Evolutionary conservation across 2,113 vertebrate species (phyloP).

Genomic region (Psilopsiagon aurifrons): DNA sequence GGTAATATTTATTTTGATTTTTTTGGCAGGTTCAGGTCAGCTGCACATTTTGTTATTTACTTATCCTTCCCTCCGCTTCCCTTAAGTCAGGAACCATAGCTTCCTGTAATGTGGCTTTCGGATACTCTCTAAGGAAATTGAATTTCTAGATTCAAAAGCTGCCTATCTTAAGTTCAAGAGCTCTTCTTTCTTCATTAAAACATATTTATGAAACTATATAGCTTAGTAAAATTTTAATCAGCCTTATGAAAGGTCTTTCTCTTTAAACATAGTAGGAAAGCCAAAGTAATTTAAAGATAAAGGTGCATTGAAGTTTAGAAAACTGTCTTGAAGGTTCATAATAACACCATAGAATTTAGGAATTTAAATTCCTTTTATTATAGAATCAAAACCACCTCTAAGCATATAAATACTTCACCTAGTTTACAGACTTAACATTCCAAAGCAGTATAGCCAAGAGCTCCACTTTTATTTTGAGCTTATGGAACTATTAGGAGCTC

Average conservation of each 20-base stretch:
- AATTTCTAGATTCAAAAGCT: constrained; percentile 62
- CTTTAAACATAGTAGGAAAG: constrained; percentile 12
- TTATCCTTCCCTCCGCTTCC: constrained; percentile 55
- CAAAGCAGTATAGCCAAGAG: constrained; percentile 4
- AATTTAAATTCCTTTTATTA: constrained; percentile 57
- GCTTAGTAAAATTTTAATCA: constrained; percentile 56
- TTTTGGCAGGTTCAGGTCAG: constrained; percentile 18
- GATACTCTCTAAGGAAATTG: constrained; percentile 68
- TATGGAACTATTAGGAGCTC: neutral
- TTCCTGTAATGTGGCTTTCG: constrained; percentile 67
- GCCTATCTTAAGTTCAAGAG: constrained; percentile 50
- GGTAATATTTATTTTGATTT: constrained; percentile 46
- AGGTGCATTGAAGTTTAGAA: constrained; percentile 2
- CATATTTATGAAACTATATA: constrained; percentile 52
- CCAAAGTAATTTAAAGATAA: constrained; percentile 44
- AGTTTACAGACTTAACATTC: constrained; percentile 55
- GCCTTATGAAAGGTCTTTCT: constrained; percentile 28
- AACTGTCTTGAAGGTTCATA: constrained; percentile 17
- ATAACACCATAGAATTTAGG: constrained; percentile 34
- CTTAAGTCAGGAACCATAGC: constrained; percentile 55
- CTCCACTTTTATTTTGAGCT: constrained; percentile 38
- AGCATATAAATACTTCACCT: constrained; percentile 35
- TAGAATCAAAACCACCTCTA: constrained; percentile 21
- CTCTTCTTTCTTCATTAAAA: constrained; percentile 53
- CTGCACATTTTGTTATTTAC: constrained; percentile 62